Evolutionary conservation across 2,113 vertebrate species (phyloP).

Genomic region (Vulpes lagopus): DNA sequence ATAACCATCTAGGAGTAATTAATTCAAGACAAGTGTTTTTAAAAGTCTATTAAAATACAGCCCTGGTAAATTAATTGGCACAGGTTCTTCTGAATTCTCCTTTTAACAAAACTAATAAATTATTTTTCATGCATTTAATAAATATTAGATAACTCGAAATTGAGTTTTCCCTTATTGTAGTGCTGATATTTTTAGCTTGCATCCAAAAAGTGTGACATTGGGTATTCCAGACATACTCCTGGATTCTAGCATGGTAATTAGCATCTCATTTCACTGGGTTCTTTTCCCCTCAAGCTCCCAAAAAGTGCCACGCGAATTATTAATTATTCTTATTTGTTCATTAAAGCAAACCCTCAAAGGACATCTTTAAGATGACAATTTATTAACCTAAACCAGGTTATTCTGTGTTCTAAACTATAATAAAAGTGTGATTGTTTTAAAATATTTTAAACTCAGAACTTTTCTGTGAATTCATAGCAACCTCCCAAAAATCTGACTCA

Average conservation of each 20-base stretch:
- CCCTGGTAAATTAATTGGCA: slow-evolving; percentile 1
- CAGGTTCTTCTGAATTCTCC: not conserved
- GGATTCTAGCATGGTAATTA: not conserved
- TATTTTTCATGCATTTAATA: not conserved
- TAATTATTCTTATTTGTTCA: slow-evolving; percentile 28
- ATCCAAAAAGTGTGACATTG: not conserved
- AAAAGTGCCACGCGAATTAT: not conserved
- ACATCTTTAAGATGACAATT: not conserved
- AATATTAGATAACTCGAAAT: slow-evolving; percentile 30
- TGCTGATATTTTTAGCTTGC: not conserved
- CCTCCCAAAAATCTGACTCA: not conserved
- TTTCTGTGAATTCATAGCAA: not conserved
- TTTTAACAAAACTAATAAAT: not conserved
- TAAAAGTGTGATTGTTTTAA: not conserved
- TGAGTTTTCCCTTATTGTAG: not conserved
- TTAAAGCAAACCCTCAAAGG: slow-evolving; percentile 30
- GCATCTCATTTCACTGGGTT: not conserved
- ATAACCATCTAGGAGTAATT: not conserved
- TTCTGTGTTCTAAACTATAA: not conserved
- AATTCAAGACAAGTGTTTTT: not conserved
- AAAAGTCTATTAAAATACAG: not conserved
- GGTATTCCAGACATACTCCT: not conserved
- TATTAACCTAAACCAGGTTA: not conserved
- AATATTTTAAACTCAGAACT: not conserved
- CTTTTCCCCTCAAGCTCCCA: not conserved